These are phyloP conservation scores for Sakesphorus luctuosus DNA, from an alignment of 2,113 vertebrate genomes.

Conservation along the genomic window DNA sequence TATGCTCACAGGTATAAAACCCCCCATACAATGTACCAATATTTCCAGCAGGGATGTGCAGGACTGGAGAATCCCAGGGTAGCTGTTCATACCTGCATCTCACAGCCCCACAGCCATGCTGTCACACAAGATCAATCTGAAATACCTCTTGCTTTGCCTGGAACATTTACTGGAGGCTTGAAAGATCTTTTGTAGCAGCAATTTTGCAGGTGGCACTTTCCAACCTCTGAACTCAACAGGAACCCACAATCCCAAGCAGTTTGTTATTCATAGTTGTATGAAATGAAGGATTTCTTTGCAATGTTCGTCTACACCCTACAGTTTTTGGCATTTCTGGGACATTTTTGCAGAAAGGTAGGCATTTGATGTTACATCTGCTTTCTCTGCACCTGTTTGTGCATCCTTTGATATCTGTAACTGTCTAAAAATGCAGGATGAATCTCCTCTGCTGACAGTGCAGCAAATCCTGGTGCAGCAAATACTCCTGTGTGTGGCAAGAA, in stretches of 20 bases:
- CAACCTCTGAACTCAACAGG: not conserved
- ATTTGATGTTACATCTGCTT: constrained; percentile 6
- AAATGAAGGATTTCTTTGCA: not conserved
- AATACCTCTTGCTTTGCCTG: not conserved
- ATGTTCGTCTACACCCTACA: not conserved
- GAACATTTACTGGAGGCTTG: not conserved
- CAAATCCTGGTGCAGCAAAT: not conserved
- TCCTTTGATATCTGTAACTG: not conserved
- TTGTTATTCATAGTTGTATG: not conserved
- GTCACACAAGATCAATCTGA: not conserved
- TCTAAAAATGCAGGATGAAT: not conserved
- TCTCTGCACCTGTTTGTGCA: not conserved
- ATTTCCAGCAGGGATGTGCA: not conserved
- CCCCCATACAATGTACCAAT: not conserved
- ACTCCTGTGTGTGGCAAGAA: not conserved
- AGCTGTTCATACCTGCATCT: not conserved
- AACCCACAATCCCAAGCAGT: not conserved
- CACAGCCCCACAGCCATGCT: not conserved
- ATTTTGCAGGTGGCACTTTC: not conserved
- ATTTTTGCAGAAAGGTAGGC: not conserved
- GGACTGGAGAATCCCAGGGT: not conserved
- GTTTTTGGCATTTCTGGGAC: constrained; percentile 16
- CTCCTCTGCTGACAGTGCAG: not conserved
- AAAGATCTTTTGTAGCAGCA: not conserved
- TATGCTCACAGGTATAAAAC: not conserved